Base-by-base conservation (phyloP, 23 tunicate genomes). In the Ciona savignyi region DNA sequence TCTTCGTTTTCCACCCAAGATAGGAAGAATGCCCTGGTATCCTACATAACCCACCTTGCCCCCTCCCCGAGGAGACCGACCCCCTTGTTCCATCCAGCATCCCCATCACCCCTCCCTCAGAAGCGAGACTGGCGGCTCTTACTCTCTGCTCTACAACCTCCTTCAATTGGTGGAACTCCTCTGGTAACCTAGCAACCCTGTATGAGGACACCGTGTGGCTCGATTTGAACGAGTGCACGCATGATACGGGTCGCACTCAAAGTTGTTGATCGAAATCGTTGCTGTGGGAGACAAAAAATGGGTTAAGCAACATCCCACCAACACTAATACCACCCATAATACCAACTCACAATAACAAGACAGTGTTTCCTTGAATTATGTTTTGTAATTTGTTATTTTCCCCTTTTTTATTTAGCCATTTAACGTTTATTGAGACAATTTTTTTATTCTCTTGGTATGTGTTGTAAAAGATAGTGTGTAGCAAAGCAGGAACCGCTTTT, bases 161-260 rank as follows among this genome's bases (percentile, higher is more conserved):
- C 31, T 68, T 70, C 24, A 88, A 56, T 23, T 35, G 2, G 66
- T 70, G 73, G 51, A 74, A 88, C 70, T 82, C 87, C 20, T 91
- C 86, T 21, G 86, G 34, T 23, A 91, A 75, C 74, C 74, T 67
- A 0, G 85, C 80, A 22, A 84, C 64, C 25, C 97, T 63, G 66
- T 77, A 91, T 6, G 86, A 77, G 31, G 97, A 75, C 34, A 91
- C 91, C 49, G 83, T 72, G 80, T 85, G 91, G 61, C 61, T 34
- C 11, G 86, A 35, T 30, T 76, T 66, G 66, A 91, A 71, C 23
- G 97, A 70, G 34, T 84, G 91, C 6, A 91, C 76, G 0, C n/a
- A n/a, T n/a, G n/a, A n/a, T n/a, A n/a, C 0, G n/a, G n/a, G 56
- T 42, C 56, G 56, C 56, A 42, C 56, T 42, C 56, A 15, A 42